Percentiles rank a stretch among this genome's conserved stretches.
phyloP scores from a whole-genome alignment of 1,140 invertebrate species.

The Stratiolaelaps scimitus region DNA sequence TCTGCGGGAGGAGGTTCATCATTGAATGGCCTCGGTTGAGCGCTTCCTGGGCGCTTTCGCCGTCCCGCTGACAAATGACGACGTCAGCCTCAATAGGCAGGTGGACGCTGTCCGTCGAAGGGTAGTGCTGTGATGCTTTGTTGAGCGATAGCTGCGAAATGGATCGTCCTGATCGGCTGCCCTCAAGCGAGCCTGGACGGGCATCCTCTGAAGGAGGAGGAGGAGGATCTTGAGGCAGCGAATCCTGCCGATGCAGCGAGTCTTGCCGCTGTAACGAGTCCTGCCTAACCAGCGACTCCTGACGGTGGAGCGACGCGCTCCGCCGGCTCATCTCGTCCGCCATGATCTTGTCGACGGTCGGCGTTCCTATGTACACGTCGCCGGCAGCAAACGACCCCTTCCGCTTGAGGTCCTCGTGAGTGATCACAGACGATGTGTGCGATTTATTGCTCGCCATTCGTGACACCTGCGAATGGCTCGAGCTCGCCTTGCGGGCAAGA shows the following conservation, averaged over 20 bases:
- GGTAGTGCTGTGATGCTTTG: slow-evolving; percentile 4
- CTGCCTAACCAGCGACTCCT: slow-evolving; percentile 4
- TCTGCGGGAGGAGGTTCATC: slow-evolving; percentile 26
- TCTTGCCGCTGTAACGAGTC: slow-evolving; percentile 10
- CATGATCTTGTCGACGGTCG: slow-evolving; percentile 16
- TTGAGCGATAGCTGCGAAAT: slow-evolving; percentile 20
- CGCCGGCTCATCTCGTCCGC: slow-evolving; percentile 22
- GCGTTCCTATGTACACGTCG: slow-evolving; percentile 23
- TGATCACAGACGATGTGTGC: slow-evolving; percentile 25
- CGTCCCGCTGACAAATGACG: slow-evolving; percentile 8
- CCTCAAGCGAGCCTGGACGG: slow-evolving; percentile 10
- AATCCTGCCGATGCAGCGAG: background rate
- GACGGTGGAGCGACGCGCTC: slow-evolving; percentile 17
- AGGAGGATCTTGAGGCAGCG: slow-evolving; percentile 12
- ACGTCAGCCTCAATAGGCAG: slow-evolving; percentile 15
- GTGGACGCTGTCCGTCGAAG: slow-evolving; percentile 14
- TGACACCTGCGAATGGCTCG: slow-evolving; percentile 23
- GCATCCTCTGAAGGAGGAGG: background rate
- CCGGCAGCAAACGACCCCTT: slow-evolving; percentile 21
- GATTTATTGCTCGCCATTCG: slow-evolving; percentile 28
- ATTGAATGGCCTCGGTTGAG: slow-evolving; percentile 11
- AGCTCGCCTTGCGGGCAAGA: slow-evolving; percentile 7
- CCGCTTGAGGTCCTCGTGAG: slow-evolving; percentile 8
- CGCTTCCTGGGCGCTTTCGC: slow-evolving; percentile 10
- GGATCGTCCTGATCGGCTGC: slow-evolving; percentile 12